Base-by-base conservation (phyloP, 2,797 vertebrate species). In the Mycteria americana region DNA sequence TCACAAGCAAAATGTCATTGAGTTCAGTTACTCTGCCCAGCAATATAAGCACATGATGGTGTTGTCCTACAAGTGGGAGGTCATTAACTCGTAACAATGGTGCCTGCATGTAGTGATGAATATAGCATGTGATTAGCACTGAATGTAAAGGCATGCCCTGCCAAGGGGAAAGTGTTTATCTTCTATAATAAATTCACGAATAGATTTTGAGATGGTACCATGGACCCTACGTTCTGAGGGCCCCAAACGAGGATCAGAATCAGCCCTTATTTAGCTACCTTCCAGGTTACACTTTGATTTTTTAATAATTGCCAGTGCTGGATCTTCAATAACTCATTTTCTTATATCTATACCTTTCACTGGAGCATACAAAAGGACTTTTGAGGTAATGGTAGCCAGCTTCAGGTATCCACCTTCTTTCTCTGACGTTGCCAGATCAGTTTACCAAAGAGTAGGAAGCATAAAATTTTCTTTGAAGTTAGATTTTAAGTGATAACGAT, bases 1-100 rank as follows among this genome's bases (percentile, higher is more conserved):
- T 63, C 63, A 68, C 51, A 81, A 85, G 37, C 18, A 88, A 94
- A 95, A 95, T 92, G 93, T 76, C 92, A 85, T 28, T 77, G 76
- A 3, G 0, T 91, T 94, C 72, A 89, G 24, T 85, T 85, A 69
- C 53, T 24, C 24, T 67, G 30, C 33, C 30, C 7, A 28, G 57
- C 60, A 89, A 63, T 33, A 50, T n/a, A 70, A 46, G 41, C 31
- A 45, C 13, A 21, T 28, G 41, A 63, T 31, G 68, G 39, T 87
- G 67, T 37, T 37, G 37, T 37, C 37, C 37, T 37, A 37, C 37
- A 37, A 37, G 37, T 37, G 37, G 37, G 37, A 37, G 37, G 37
- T 37, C 37, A 37, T 37, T 37, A 37, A 37, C 37, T 37, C 37
- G 10, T 37, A 37, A 37, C 37, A 37, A 37, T 37, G 10, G 39